Evolutionary conservation across 30 jellyfish, hydroid and myxozoan genomes (phyloP), one percentile per base, ranked within the genome.

Genomic region (Hydra vulgaris): DNA sequence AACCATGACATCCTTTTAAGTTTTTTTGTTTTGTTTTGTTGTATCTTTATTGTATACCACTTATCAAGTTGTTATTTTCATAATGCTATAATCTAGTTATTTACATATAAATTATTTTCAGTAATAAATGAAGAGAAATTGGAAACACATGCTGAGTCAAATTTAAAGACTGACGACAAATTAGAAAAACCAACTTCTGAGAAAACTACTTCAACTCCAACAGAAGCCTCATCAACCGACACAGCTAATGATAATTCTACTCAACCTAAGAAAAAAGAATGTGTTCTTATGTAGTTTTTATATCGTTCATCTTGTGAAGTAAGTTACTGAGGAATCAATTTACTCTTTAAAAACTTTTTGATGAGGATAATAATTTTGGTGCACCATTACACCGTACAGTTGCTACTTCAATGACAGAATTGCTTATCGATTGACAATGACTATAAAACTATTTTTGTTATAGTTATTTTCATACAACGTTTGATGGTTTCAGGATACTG

Each of bases 101-200:
- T n/a, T 82, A 90, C 7, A 12, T 40, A 40, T 40, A 12, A 40
- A 40, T 40, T 40, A 40, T 40, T 40, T 40, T 40, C 61, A 89
- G 97, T 89, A 53, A 89, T 89, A 54, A 82, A 77, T 26, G 95
- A 89, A 74, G 97, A 89, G 71, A 83, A 94, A 40, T 61, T 68
- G 27, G 97, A 85, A 67, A 81, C 94, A 19, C 89, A 94, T 17
- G 97, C 97, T 15, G 97, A 85, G 21, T 27, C 80, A n/a, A 82
- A 80, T 66, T 75, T 89, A 79, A 89, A 85, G 71, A 88, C 85
- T 27, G 97, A 84, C 25, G 95, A 81, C 27, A 85, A 95, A 12
- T 81, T 79, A n/a, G 97, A 89, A 24, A 89, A 89, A 61, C 26
- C 85, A 80, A 95, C 97, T 19, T 74, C 97, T 15, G 90, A 40